Conservation (phyloP, 2,888 invertebrate species). For the Dysmachus trigonus region DNA sequence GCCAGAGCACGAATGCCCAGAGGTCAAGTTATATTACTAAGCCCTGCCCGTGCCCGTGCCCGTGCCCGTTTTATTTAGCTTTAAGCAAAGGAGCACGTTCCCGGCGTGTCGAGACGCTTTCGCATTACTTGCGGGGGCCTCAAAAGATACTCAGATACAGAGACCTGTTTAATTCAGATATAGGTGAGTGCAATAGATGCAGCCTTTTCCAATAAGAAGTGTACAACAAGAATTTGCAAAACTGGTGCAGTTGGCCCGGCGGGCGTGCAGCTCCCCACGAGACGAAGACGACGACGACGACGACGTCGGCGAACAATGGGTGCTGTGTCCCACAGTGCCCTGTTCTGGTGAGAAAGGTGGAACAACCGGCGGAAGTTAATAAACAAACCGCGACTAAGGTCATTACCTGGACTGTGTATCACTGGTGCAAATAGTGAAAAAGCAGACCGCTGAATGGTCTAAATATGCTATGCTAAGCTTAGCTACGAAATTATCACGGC, state of each 20-base stretch:
- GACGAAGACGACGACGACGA: neutral
- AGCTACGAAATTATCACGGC: neutral
- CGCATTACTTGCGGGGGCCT: neutral
- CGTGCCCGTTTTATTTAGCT: slow-evolving; percentile 22
- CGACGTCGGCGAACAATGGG: neutral
- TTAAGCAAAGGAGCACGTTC: slow-evolving; percentile 15
- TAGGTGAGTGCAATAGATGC: neutral
- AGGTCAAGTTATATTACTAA: slow-evolving; percentile 24
- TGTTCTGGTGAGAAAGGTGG: neutral
- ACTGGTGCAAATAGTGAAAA: neutral
- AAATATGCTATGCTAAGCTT: no score
- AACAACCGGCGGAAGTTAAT: neutral
- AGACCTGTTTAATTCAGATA: neutral
- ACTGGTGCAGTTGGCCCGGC: neutral
- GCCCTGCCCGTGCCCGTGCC: neutral
- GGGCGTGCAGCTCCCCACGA: neutral
- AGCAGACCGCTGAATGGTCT: neutral
- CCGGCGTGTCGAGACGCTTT: neutral
- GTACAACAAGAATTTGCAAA: neutral
- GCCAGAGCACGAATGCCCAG: slow-evolving; percentile 27
- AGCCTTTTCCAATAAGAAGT: neutral
- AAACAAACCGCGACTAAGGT: slow-evolving; percentile 15
- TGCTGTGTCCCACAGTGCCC: neutral
- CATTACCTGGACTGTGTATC: slow-evolving; percentile 20
- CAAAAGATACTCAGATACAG: neutral